These are phyloP conservation scores for Drosophila auraria DNA, from an alignment of 1,140 invertebrate genomes.

Conservation along the genomic window DNA sequence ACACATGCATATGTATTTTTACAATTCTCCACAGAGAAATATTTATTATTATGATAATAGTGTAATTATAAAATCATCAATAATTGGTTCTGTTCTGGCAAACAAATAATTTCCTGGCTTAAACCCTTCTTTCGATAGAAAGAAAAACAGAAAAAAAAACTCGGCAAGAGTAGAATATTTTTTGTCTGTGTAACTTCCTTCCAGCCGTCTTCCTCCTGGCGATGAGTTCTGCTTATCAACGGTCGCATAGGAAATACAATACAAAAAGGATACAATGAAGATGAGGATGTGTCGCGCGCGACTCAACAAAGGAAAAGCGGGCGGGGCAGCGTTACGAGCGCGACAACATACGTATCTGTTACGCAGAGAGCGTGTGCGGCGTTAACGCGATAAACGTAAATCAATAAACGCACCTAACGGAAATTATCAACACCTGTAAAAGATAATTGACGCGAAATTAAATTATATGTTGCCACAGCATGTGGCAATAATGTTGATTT, in stretches of 20 bases:
- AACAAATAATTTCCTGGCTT: too few relatives aligned
- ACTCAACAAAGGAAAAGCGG: slow-evolving; percentile 31
- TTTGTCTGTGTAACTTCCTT: background rate
- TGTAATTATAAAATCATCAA: too few relatives aligned
- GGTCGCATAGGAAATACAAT: slow-evolving; percentile 54
- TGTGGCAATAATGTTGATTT: slow-evolving; percentile 25
- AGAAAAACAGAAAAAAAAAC: too few relatives aligned
- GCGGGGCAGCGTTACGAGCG: slow-evolving; percentile 2
- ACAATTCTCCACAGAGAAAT: slow-evolving; percentile 1
- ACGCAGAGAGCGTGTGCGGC: slow-evolving; percentile 12
- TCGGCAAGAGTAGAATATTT: background rate
- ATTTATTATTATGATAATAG: too few relatives aligned
- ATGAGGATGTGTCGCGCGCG: slow-evolving; percentile 29
- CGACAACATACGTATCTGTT: slow-evolving; percentile 6
- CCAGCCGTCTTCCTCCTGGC: background rate
- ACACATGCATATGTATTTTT: too few relatives aligned
- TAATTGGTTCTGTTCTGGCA: too few relatives aligned
- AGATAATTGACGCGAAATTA: slow-evolving; percentile 49
- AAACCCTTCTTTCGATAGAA: too few relatives aligned
- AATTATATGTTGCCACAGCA: slow-evolving; percentile 37
- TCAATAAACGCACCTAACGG: slow-evolving; percentile 55
- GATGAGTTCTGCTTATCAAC: slow-evolving; percentile 44
- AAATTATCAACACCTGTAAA: slow-evolving; percentile 58
- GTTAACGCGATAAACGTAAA: slow-evolving; percentile 47
- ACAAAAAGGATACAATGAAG: slow-evolving; percentile 55